phyloP scores from a whole-genome alignment of 2,888 invertebrate species.

The Gortyna flavago region DNA sequence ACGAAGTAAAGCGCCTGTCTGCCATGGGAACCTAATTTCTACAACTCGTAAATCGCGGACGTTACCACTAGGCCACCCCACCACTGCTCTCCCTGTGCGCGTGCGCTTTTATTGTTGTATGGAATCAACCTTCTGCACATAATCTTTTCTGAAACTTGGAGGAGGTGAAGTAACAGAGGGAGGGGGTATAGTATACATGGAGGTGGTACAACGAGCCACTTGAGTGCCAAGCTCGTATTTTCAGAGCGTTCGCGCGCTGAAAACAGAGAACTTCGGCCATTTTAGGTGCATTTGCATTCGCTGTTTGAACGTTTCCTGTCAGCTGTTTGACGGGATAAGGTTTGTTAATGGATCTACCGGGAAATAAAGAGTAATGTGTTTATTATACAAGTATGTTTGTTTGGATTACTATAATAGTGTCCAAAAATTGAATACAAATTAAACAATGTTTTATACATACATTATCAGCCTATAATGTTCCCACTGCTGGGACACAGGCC shows the following conservation, averaged over 20 bases:
- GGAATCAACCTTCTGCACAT: background rate
- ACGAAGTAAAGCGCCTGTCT: background rate
- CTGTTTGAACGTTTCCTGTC: background rate
- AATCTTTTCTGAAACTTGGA: background rate
- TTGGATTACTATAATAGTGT: no score
- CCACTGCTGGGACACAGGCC: no score
- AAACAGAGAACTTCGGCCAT: slow-evolving; percentile 30
- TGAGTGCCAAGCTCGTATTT: slow-evolving; percentile 41
- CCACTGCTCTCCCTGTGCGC: background rate
- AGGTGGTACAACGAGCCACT: slow-evolving; percentile 35
- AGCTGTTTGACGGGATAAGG: background rate
- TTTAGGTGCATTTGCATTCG: slow-evolving; percentile 25
- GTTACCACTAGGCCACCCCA: background rate
- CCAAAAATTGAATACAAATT: no score
- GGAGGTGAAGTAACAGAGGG: slow-evolving; percentile 1
- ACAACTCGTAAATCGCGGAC: background rate
- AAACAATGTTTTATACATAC: no score
- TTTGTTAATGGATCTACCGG: slow-evolving; percentile 1
- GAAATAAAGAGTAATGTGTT: background rate
- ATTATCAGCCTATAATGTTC: no score
- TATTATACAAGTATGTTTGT: no score
- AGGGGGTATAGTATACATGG: slow-evolving; percentile 24
- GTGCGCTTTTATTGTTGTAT: background rate
- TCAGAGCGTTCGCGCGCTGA: slow-evolving; percentile 15
- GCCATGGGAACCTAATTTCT: no score